These are phyloP conservation scores for Aphaenogaster floridana DNA, from an alignment of 1,140 invertebrate genomes.

Conservation along the genomic window DNA sequence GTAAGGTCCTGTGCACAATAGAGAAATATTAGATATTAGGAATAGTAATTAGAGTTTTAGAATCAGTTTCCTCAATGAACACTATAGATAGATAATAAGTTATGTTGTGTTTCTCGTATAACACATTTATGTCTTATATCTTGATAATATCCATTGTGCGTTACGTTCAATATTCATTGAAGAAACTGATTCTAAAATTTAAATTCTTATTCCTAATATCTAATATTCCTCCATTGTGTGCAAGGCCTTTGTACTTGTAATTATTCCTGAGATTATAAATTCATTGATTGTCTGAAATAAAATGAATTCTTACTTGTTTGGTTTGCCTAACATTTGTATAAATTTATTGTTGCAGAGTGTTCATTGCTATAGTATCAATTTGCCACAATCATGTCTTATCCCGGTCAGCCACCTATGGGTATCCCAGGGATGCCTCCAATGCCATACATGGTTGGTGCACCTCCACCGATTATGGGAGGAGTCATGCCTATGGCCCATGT, in stretches of 20 bases:
- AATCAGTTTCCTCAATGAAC: no score
- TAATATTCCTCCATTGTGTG: no score
- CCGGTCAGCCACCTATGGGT: conserved; percentile 86
- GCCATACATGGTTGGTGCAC: conserved; percentile 86
- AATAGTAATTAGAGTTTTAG: no score
- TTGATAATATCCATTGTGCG: no score
- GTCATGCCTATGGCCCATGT: conserved; percentile 87
- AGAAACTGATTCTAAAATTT: no score
- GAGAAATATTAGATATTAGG: no score
- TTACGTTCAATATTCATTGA: no score
- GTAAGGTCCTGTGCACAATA: no score
- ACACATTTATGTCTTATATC: no score
- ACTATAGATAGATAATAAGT: no score
- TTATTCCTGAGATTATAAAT: neutral
- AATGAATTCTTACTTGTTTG: neutral
- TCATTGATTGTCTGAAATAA: neutral
- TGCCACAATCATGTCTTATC: conserved; percentile 83
- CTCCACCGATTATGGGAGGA: conserved; percentile 85
- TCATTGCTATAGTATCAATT: conserved; percentile 51
- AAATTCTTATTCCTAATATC: no score
- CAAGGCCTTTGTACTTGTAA: neutral
- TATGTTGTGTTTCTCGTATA: no score
- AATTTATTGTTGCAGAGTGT: conserved; percentile 55
- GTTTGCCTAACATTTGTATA: neutral
- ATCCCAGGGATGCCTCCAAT: conserved; percentile 86